A percentile compares a stretch with the other conserved stretches of the same genome.
phyloP scores from a whole-genome alignment of 2,888 invertebrate genomes.

The Papilio demoleus region DNA sequence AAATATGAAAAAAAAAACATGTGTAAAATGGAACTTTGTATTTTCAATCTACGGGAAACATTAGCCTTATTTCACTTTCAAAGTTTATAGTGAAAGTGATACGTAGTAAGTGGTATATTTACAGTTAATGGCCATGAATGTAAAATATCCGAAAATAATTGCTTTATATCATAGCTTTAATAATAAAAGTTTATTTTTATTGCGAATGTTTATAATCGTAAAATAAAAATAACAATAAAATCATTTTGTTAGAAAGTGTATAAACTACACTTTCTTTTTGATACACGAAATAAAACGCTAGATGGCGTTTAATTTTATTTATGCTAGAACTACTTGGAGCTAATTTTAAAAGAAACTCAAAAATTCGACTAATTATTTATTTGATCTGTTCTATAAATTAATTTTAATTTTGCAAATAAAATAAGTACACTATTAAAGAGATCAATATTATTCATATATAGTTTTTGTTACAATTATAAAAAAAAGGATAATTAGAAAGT shows the following conservation, averaged over 20 bases:
- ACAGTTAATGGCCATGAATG: slow-evolving; percentile 1
- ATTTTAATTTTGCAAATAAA: no score
- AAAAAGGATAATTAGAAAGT: not conserved
- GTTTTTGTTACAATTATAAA: not conserved
- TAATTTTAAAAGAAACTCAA: no score
- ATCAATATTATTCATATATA: no score
- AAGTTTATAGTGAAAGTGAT: slow-evolving; percentile 18
- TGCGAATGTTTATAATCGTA: slow-evolving; percentile 9
- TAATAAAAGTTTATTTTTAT: slow-evolving; percentile 18
- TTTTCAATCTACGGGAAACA: not conserved
- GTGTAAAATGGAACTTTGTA: no score
- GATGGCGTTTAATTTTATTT: no score
- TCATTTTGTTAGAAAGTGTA: slow-evolving; percentile 26
- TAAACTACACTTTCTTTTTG: slow-evolving; percentile 5
- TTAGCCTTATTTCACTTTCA: not conserved
- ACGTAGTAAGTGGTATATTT: not conserved
- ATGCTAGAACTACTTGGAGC: no score
- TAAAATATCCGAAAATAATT: not conserved
- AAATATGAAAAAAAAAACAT: no score
- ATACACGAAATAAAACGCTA: not conserved
- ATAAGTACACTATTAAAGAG: no score
- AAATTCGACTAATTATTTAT: no score
- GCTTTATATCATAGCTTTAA: not conserved
- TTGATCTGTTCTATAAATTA: no score
- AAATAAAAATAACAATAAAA: slow-evolving; percentile 14